These are phyloP conservation scores for Liparis tanakae DNA, from an alignment of 2,797 vertebrate genomes.

Conservation along the genomic window DNA sequence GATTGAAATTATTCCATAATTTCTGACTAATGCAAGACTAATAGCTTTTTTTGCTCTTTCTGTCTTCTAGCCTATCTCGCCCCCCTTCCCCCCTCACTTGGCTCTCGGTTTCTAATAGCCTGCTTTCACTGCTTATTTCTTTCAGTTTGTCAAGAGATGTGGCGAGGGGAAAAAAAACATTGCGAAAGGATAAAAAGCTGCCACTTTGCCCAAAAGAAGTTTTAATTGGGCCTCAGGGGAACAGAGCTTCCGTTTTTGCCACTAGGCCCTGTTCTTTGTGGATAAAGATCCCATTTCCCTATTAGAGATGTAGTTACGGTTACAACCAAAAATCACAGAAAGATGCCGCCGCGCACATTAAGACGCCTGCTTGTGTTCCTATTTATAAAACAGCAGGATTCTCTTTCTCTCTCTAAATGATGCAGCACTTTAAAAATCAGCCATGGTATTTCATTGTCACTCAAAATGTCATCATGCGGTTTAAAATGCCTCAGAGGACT, in stretches of 20 bases:
- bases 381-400: conserved; percentile 55
- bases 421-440: conserved; percentile 44
- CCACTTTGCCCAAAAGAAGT: conserved; percentile 80
- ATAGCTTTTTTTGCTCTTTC: conserved; percentile 76
- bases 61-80: conserved; percentile 53
- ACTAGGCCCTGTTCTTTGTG: conserved; percentile 77
- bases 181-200: conserved; percentile 71
- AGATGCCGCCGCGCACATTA: conserved; percentile 28
- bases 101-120: conserved; percentile 71
- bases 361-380: conserved; percentile 59
- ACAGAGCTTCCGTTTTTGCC: conserved; percentile 61
- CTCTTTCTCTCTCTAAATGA: conserved; percentile 45
- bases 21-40: conserved; percentile 82
- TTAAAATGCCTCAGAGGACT: conserved; percentile 44
- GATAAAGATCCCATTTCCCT: not conserved
- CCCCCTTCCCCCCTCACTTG: conserved; percentile 45
- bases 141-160: conserved; percentile 73
- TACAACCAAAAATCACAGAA: conserved; percentile 57
- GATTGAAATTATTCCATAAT: conserved; percentile 82
- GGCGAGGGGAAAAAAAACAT: conserved; percentile 29
- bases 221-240: conserved; percentile 86
- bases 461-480: conserved; percentile 48
- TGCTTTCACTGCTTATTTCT: conserved; percentile 63
- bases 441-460: conserved; percentile 47
- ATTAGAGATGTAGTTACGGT: conserved; percentile 54